Evolutionary conservation across 53 echinoderm and acorn worm species (phyloP).

Genomic region (Paelopatides confundens): DNA sequence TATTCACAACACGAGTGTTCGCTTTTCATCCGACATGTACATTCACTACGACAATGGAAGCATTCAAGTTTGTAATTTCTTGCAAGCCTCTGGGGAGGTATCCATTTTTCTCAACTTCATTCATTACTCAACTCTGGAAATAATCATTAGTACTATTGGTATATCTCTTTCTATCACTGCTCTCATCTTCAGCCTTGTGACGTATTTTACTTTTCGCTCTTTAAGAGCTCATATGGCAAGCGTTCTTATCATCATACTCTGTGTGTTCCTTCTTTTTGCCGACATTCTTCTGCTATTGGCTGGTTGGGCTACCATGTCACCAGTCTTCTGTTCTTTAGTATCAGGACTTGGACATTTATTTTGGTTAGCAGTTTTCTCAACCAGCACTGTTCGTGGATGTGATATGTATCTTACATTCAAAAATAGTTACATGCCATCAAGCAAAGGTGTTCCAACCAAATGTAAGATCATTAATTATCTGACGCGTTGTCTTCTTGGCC

Average conservation of each 20-base stretch:
- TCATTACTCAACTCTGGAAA: not conserved
- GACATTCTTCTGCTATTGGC: not conserved
- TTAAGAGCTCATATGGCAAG: not conserved
- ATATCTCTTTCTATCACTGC: not conserved
- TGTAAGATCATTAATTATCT: not conserved
- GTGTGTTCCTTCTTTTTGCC: not conserved
- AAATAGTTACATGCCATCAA: not conserved
- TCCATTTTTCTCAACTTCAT: not conserved
- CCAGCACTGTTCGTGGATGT: not conserved
- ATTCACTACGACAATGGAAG: not conserved
- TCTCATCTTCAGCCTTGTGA: not conserved
- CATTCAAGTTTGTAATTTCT: conserved; percentile 17
- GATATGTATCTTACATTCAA: not conserved
- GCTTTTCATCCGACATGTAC: not conserved
- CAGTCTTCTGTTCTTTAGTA: not conserved
- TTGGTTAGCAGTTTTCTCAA: conserved; percentile 13
- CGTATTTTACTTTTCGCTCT: not conserved
- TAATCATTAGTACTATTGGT: not conserved
- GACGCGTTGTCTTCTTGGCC: not conserved
- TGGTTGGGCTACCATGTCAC: not conserved
- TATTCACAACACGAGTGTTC: not conserved
- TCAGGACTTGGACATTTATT: conserved; percentile 11
- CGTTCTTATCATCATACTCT: not conserved
- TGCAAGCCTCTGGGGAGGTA: not conserved
- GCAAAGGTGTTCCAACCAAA: not conserved